Conservation (phyloP, 2,797 vertebrate species). For the Euthynnus affinis region DNA sequence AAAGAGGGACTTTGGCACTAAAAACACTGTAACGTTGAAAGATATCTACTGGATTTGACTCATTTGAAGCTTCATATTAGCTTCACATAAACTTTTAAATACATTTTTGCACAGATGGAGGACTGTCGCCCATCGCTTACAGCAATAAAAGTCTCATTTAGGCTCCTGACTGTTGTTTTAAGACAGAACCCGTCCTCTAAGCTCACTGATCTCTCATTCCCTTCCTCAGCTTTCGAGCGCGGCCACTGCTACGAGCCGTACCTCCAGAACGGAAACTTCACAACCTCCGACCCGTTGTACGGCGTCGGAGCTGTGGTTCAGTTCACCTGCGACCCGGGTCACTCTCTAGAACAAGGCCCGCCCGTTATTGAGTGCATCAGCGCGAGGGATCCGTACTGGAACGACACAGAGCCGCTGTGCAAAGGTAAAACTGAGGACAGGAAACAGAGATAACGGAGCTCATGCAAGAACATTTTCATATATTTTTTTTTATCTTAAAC, state of each 20-base stretch:
- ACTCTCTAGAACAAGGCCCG: constrained; percentile 95
- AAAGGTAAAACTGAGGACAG: constrained; percentile 85
- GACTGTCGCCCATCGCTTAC: no score
- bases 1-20: no score
- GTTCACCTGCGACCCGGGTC: constrained; percentile 93
- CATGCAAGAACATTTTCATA: background rate
- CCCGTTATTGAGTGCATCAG: constrained; percentile 95
- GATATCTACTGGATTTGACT: no score
- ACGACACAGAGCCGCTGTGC: constrained; percentile 96
- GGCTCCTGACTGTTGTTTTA: no score
- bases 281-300: constrained; percentile 91
- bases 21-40: no score
- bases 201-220: background rate
- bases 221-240: constrained; percentile 91
- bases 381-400: constrained; percentile 96
- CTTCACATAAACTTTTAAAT: no score
- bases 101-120: no score
- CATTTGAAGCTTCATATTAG: no score
- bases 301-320: constrained; percentile 92
- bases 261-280: constrained; percentile 97
- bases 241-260: constrained; percentile 98
- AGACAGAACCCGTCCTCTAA: no score
- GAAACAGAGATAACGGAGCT: background rate
- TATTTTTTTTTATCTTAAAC: no score
- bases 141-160: no score